Conservation (phyloP, 2,797 vertebrate genomes). For the Amniataba percoides region DNA sequence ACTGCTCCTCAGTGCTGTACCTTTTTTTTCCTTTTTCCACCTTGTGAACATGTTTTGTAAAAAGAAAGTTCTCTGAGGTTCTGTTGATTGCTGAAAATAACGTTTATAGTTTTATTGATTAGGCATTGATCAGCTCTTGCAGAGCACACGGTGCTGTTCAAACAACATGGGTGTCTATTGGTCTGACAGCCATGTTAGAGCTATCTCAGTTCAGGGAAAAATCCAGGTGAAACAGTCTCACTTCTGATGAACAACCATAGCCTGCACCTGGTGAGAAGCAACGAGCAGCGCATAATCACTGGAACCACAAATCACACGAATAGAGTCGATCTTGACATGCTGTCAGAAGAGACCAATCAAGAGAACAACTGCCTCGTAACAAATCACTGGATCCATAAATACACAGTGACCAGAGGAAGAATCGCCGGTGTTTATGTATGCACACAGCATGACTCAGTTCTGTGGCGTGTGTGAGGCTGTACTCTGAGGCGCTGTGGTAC, state of each 20-base stretch:
- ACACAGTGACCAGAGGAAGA: not conserved
- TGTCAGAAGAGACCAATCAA: not conserved
- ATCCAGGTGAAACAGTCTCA: not conserved
- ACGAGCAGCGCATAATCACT: not conserved
- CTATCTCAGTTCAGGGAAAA: conserved; percentile 32
- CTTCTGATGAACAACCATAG: not conserved
- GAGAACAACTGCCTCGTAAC: not conserved
- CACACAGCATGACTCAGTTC: not conserved
- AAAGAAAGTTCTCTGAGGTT: not conserved
- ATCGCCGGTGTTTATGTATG: no score
- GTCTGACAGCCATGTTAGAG: not conserved
- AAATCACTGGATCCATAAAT: conserved; percentile 3
- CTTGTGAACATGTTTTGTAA: rapidly evolving
- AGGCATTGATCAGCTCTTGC: conserved; percentile 13
- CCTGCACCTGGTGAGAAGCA: conserved; percentile 12
- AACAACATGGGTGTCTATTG: not conserved
- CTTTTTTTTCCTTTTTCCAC: no score
- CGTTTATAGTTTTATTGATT: not conserved
- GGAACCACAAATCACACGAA: not conserved
- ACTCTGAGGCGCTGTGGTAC: not conserved
- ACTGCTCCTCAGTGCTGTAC: not conserved
- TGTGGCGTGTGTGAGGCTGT: not conserved
- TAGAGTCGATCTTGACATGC: not conserved
- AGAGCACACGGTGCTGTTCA: not conserved
- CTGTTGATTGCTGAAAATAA: not conserved